Evolutionary conservation across 2,113 vertebrate genomes (phyloP).

Genomic region (Astatoreochromis straeleni): DNA sequence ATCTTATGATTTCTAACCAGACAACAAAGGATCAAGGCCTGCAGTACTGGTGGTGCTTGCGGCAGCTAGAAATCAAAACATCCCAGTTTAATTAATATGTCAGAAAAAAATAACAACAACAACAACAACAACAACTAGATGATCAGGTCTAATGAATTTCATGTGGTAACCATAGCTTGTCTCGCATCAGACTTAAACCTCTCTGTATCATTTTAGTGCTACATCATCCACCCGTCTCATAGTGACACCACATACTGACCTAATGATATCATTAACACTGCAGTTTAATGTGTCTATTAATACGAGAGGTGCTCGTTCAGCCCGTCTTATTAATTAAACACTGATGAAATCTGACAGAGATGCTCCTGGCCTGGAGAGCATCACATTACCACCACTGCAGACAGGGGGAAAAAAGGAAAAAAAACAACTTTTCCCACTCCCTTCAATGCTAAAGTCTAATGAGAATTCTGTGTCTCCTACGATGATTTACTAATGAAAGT

Average conservation of each 20-base stretch:
- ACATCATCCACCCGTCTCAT: slow-evolving; percentile 50
- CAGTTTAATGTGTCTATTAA: slow-evolving; percentile 44
- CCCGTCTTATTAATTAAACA: slow-evolving; percentile 59
- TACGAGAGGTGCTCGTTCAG: slow-evolving; percentile 20
- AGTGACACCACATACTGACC: slow-evolving; percentile 48
- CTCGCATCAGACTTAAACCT: slow-evolving; percentile 31
- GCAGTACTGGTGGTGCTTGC: not conserved
- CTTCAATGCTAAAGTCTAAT: not conserved
- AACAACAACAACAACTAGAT: not conserved
- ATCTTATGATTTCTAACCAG: not conserved
- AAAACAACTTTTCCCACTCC: not conserved
- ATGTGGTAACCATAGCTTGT: slow-evolving; percentile 41
- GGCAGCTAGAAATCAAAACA: not conserved
- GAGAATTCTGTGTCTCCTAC: not conserved
- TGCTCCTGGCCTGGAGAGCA: slow-evolving; percentile 20
- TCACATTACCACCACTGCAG: slow-evolving; percentile 36
- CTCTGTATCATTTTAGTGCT: slow-evolving; percentile 48
- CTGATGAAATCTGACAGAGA: slow-evolving; percentile 44
- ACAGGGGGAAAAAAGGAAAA: fast-evolving
- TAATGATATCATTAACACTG: slow-evolving; percentile 62
- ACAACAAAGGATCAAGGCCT: not conserved
- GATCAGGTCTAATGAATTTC: slow-evolving; percentile 26
- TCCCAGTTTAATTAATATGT: not conserved
- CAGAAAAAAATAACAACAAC: not conserved
- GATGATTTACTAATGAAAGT: not conserved